Evolutionary conservation across 2,797 vertebrate species (phyloP), one percentile per base, ranked within the genome.

Genomic region (Aulostomus chinensis): DNA sequence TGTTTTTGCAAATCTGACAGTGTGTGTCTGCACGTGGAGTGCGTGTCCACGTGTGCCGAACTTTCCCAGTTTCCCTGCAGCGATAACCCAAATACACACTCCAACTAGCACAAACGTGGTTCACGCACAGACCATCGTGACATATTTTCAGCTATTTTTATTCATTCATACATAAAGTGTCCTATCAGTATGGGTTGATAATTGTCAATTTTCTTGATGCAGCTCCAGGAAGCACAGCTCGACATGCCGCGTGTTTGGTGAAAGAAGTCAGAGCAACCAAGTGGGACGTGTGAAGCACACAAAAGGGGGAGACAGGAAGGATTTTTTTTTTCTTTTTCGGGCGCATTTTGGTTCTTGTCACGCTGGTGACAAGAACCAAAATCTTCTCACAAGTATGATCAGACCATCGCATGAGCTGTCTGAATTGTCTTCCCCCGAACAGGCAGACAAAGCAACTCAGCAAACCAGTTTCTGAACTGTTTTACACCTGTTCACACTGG

Each of bases 21-120:
- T n/a, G n/a, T n/a, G n/a, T n/a, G n/a, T n/a, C n/a, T n/a, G n/a
- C n/a, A n/a, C n/a, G n/a, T n/a, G n/a, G n/a, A n/a, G n/a, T n/a
- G 1, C 22, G 28, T 6, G 2, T 28, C 37, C 26, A n/a, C n/a
- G n/a, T n/a, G n/a, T n/a, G n/a, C n/a, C n/a, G n/a, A n/a, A n/a
- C n/a, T 31, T 14, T 34, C 1, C 16, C 16, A 28, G 29, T 30
- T 53, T 26, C 49, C 69, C 45, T 45, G 7, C 36, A 73, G 69
- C 52, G 14, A 20, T 70, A 62, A 80, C 68, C 68, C 56, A 64
- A 68, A 78, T 80, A 66, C 50, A 43, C 29, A 18, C 36, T 61
- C 46, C 40, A 52, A 38, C 29, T 50, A 34, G 43, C 15, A 34
- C 28, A 59, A 66, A 38, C n/a, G 31, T 16, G 35, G 3, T n/a